A percentile compares a stretch with the other conserved stretches of the same genome.
These are phyloP conservation scores for Xanthostigma xanthostigma DNA, from an alignment of 2,888 invertebrate species.

Conservation along the genomic window DNA sequence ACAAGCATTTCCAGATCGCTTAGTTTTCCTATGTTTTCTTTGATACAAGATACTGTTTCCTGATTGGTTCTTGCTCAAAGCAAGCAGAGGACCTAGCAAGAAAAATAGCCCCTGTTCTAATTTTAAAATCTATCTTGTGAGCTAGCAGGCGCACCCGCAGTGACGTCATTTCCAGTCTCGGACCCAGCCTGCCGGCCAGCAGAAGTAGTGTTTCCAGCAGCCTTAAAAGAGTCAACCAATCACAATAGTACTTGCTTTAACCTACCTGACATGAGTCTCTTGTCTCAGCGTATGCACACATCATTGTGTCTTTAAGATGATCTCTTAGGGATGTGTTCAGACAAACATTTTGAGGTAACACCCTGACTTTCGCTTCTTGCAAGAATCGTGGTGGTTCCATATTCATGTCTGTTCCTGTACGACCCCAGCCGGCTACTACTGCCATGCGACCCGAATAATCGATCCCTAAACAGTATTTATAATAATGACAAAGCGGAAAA, in stretches of 20 bases:
- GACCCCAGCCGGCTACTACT: slow-evolving; percentile 41
- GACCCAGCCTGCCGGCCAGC: no score
- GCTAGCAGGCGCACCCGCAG: no score
- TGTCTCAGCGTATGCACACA: slow-evolving; percentile 41
- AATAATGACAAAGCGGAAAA: no score
- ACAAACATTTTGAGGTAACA: slow-evolving; percentile 31
- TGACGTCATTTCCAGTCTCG: no score
- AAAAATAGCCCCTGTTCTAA: no score
- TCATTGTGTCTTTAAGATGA: slow-evolving; percentile 35
- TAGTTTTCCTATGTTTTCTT: no score
- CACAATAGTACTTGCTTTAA: not conserved
- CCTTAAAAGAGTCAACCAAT: not conserved
- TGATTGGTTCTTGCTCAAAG: no score
- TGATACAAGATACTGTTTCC: no score
- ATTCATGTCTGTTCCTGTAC: slow-evolving; percentile 18
- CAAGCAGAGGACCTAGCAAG: no score
- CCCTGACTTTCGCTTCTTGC: slow-evolving; percentile 31
- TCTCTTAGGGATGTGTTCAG: slow-evolving; percentile 19
- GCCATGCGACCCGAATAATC: slow-evolving; percentile 29
- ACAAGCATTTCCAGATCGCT: no score
- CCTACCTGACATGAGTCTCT: slow-evolving; percentile 43
- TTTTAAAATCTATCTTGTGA: no score
- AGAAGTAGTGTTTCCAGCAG: no score
- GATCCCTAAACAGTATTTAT: slow-evolving; percentile 22
- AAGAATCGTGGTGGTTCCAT: slow-evolving; percentile 32